Evolutionary conservation across 2,113 vertebrate species (phyloP), one percentile per base, ranked within the genome.

Genomic region (Bos javanicus): DNA sequence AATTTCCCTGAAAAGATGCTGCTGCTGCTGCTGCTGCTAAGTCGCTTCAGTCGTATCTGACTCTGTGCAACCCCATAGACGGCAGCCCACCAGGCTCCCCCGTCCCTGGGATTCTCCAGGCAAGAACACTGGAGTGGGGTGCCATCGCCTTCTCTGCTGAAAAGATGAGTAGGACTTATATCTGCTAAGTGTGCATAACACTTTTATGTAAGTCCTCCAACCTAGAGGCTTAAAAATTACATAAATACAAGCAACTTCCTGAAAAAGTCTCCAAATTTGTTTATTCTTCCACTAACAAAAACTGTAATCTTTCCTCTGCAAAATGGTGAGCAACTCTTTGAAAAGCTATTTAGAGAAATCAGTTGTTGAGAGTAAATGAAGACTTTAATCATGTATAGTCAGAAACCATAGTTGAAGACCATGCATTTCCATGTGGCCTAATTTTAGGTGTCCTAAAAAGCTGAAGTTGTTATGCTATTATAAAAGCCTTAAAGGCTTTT

Each of bases 401-500:
- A 84, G 81, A 95, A 94, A 74, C 57, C 16, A 19, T 48, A 71
- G 46, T 78, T 93, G 59, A 89, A n/a, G 87, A 80, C 80, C 30
- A 81, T 26, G 25, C 16, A 93, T 97, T 96, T 92, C 59, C 57
- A 71, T 87, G n/a, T 56, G 54, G 80, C 90, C 87, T 96, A 92
- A 97, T 87, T 93, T 94, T 90, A 84, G 15, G 30, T 81, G 84
- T 52, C 78, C 78, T 88, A 82, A 93, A 96, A 97, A 93, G 3
- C 59, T 93, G 54, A 5, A 56, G 62, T 74, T 76, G 74, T 59
- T 92, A 81, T 25, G 62, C n/a, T 92, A 81, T 90, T 13, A 43
- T 92, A 97, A 98, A 98, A 97, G 54, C 94, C 56, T 83, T 94
- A 83, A 81, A 97, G 96, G 90, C 93, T 95, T 93, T 97, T 87